Conservation (phyloP, 2,797 vertebrate species). For the Muscicapa striata region DNA sequence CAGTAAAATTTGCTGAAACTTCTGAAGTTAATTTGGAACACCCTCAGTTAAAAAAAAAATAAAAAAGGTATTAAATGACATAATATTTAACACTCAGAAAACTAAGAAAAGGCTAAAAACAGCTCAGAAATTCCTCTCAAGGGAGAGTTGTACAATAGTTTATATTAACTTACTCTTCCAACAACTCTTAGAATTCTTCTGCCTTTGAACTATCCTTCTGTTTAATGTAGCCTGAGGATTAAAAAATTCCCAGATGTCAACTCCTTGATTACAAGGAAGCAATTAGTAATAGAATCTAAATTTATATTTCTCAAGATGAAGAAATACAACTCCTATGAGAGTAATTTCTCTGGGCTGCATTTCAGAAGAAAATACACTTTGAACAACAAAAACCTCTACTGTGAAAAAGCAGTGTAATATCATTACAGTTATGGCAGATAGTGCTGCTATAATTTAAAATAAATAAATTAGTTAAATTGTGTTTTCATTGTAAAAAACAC, state of each 20-base stretch:
- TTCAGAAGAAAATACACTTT: slow-evolving; percentile 15
- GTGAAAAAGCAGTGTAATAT: not conserved
- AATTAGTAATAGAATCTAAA: slow-evolving; percentile 64
- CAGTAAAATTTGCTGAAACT: not conserved
- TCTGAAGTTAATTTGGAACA: not conserved
- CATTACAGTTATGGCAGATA: not conserved
- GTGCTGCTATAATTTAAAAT: not conserved
- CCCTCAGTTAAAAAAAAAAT: not conserved
- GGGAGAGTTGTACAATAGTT: not conserved
- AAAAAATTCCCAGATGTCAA: slow-evolving; percentile 17
- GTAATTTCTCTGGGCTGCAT: not conserved
- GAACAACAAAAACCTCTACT: not conserved
- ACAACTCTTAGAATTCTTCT: not conserved
- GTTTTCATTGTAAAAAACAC: not conserved
- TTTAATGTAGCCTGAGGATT: slow-evolving; percentile 18
- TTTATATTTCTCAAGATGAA: slow-evolving; percentile 41
- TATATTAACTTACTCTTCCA: slow-evolving; percentile 15
- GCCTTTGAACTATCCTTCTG: not conserved
- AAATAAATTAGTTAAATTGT: not conserved
- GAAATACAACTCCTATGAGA: slow-evolving; percentile 42
- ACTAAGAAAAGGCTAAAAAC: slow-evolving; percentile 7
- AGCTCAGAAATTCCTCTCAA: slow-evolving; percentile 5
- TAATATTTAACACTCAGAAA: slow-evolving; percentile 19
- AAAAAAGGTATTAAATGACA: not conserved
- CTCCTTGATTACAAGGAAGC: slow-evolving; percentile 59